Conservation (phyloP, 2,888 invertebrate genomes). For the Micoletzkya japonica region DNA sequence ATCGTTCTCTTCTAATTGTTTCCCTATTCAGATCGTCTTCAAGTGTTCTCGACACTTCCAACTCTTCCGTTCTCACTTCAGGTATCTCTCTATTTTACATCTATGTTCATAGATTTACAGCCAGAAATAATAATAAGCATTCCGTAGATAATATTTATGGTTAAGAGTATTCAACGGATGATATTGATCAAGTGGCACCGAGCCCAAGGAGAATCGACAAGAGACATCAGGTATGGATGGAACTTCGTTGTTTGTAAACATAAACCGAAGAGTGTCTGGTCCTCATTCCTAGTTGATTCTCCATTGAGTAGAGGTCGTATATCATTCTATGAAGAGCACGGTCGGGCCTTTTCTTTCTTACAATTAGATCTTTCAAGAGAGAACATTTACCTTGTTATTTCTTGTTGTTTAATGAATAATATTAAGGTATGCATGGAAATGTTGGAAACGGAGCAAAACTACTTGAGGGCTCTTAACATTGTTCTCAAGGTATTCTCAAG, state of each 20-base stretch:
- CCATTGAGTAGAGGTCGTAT: no score
- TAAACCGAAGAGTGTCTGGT: no score
- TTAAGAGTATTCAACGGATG: constrained; percentile 25
- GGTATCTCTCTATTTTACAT: not conserved
- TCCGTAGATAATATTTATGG: not conserved
- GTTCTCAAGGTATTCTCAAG: constrained; percentile 79
- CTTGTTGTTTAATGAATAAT: constrained; percentile 64
- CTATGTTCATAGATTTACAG: not conserved
- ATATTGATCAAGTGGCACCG: constrained; percentile 18
- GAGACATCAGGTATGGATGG: constrained; percentile 27
- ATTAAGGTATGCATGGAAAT: constrained; percentile 87
- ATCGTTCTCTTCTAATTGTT: not conserved
- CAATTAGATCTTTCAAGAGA: no score
- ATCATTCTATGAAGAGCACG: no score
- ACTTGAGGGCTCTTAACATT: constrained; percentile 89
- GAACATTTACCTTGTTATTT: not conserved
- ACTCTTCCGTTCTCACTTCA: constrained; percentile 23
- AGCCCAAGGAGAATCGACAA: constrained; percentile 24
- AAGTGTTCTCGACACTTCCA: constrained; percentile 16
- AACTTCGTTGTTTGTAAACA: no score
- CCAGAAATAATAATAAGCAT: not conserved
- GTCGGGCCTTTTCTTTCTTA: no score
- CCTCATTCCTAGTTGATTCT: no score
- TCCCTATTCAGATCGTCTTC: constrained; percentile 10
- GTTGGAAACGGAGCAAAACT: constrained; percentile 93